Base-by-base conservation (phyloP, 2,797 vertebrate genomes). In the Valencia hispanica region DNA sequence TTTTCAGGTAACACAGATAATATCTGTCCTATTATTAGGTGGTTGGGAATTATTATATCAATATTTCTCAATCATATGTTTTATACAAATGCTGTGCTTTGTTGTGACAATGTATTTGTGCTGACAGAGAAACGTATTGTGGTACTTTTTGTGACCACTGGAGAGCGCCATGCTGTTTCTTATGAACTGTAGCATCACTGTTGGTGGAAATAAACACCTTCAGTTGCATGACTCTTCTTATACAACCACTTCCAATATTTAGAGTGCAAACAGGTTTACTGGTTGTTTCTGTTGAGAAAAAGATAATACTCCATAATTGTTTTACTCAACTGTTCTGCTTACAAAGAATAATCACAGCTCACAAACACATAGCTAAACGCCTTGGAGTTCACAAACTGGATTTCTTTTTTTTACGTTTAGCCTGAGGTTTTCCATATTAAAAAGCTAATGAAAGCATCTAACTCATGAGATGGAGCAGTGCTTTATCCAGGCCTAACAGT, bases 101-200 rank as follows among this genome's bases (percentile, higher is more conserved):
- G 65, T 41, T 41, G 39, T 15, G 27, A 27, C 39, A 68, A 27
- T 68, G 5, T n/a, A 8, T 68, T 43, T 66, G 63, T 39, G 5
- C n/a, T 47, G 50, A 36, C 68, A 53, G 57, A 61, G 11, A 41
- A 41, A 6, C 9, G 22, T n/a, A 3, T 4, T 73, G 72, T 68
- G 18, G 17, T 32, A 66, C 18, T 14, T 34, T 3, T 22, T 39
- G 11, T 0, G 55, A 2, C 72, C 87, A 85, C 77, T 55, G 5
- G 84, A 73, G 74, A 81, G 70, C 61, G 78, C 84, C 75, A 83
- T 81, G 78, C 48, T 72, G 71, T 73, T 86, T 74, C 30, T 57
- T 15, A 81, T 77, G 36, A 78, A 45, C 32, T 55, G 36, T 14
- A 5, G 18, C 39, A 22, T 41, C 63, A n/a, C 39, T 68, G 41